Percentiles rank a stretch among this genome's conserved stretches.
Conservation (phyloP, 2,797 vertebrate genomes). For the Sylvilagus floridanus region DNA sequence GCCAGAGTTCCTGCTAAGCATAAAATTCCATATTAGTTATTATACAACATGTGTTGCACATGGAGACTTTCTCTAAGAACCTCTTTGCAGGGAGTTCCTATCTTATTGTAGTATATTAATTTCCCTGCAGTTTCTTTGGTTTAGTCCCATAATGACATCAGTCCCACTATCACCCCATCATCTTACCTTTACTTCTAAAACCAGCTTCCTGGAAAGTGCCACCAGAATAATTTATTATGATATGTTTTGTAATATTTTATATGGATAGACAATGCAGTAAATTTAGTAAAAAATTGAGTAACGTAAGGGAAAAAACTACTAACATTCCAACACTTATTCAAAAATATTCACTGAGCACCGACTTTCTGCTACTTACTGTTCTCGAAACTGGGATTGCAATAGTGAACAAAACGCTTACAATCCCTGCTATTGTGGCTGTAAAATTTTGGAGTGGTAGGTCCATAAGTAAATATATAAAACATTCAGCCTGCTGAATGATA, state of each 20-base stretch:
- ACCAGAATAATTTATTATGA: not conserved
- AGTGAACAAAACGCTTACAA: not conserved
- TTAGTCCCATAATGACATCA: not conserved
- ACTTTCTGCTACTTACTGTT: not conserved
- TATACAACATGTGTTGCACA: not conserved
- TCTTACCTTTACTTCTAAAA: conserved; percentile 50
- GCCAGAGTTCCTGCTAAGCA: not conserved
- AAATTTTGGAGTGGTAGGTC: not conserved
- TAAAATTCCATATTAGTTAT: not conserved
- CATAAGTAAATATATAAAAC: not conserved
- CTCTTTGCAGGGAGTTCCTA: not conserved
- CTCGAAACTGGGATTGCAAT: not conserved
- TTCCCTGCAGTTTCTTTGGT: conserved; percentile 3
- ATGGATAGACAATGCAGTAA: not conserved
- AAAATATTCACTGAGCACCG: not conserved
- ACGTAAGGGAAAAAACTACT: not conserved
- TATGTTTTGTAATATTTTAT: not conserved
- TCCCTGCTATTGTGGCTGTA: not conserved
- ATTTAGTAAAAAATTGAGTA: not conserved
- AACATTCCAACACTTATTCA: not conserved
- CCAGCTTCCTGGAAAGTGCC: not conserved
- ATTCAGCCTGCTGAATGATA: not conserved
- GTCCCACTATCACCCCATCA: not conserved
- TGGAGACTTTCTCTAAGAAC: not conserved
- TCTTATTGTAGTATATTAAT: not conserved